Evolutionary conservation across 2,888 invertebrate species (phyloP), one percentile per base, ranked within the genome.

Genomic region (Coecobrya sp.): DNA sequence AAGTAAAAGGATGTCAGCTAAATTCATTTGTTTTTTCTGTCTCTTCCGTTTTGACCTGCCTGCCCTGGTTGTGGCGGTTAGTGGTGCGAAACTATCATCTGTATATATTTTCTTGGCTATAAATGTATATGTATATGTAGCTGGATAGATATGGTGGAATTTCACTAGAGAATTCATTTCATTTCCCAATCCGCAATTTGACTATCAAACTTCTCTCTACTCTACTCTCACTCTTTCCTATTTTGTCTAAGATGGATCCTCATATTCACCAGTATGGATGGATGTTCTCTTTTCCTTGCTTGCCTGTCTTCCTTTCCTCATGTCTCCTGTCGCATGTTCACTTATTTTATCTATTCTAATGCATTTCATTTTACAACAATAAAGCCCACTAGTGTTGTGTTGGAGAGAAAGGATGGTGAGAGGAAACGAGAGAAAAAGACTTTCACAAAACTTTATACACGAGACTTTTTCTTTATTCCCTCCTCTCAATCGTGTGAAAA

Each of bases 151-250:
- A 42, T 59, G 86, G 42, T 73, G 19, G 86, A 70, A 70, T 73
- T 86, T 55, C 76, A 76, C 59, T 42, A 59, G 86, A 87, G 76
- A 87, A 73, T 87, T 87, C 86, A 87, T 70, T 86, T 86, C 73
- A 86, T 87, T 87, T 87, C 86, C 86, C 86, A 87, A 87, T 87
- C 76, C 59, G 76, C 86, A 87, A 87, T 87, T 76, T 87, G 59
- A 87, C 86, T 87, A 87, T 52, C 59, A 70, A 86, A 73, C 30
- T 70, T 55, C 73, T 55, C 81, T 62, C 88, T 85, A 52, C 76
- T 85, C 49, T 52, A 65, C 30, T 73, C 19, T 70, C 65, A 16
- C 49, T 27, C 76, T 49, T 70, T 36, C 76, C 49, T 25, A 42
- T 59, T 82, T 49, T 68, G 65, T 30, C 62, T 87, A 55, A 19